These are phyloP conservation scores for Tetranychus truncatus DNA, from an alignment of 2,888 invertebrate species.

Conservation along the genomic window DNA sequence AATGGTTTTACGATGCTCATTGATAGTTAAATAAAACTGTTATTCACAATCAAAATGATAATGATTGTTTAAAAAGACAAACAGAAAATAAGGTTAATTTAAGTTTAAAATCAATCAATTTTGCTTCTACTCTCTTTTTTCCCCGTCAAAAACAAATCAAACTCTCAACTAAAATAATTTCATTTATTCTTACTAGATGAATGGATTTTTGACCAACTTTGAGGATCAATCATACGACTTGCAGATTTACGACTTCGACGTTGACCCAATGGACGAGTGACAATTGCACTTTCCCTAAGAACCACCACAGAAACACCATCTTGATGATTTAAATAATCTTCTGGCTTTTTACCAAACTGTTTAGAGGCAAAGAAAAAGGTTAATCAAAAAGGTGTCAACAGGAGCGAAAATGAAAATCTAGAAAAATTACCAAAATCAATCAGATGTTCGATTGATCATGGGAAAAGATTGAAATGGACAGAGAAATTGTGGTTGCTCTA, in stretches of 20 bases:
- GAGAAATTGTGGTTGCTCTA: no score
- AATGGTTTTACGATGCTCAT: no score
- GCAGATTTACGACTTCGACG: constrained; percentile 13
- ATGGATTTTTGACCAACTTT: constrained; percentile 9
- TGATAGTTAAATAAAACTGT: no score
- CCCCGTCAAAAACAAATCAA: no score
- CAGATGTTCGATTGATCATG: no score
- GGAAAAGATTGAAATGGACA: no score
- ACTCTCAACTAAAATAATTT: neutral
- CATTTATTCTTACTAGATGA: constrained; percentile 3
- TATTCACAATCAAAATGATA: no score
- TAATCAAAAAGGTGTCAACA: neutral
- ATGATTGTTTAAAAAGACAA: no score
- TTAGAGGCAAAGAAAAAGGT: neutral
- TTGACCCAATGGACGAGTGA: constrained; percentile 17
- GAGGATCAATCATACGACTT: constrained; percentile 14
- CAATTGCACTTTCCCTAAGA: constrained; percentile 22
- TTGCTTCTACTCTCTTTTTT: neutral
- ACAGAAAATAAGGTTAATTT: no score
- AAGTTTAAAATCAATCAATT: neutral
- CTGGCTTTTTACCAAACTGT: constrained; percentile 21
- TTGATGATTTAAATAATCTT: constrained; percentile 25
- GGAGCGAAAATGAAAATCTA: neutral
- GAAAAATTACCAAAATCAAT: no score
- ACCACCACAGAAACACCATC: constrained; percentile 24